Evolutionary conservation across 2,797 vertebrate species (phyloP).

Genomic region (Taeniopygia guttata): DNA sequence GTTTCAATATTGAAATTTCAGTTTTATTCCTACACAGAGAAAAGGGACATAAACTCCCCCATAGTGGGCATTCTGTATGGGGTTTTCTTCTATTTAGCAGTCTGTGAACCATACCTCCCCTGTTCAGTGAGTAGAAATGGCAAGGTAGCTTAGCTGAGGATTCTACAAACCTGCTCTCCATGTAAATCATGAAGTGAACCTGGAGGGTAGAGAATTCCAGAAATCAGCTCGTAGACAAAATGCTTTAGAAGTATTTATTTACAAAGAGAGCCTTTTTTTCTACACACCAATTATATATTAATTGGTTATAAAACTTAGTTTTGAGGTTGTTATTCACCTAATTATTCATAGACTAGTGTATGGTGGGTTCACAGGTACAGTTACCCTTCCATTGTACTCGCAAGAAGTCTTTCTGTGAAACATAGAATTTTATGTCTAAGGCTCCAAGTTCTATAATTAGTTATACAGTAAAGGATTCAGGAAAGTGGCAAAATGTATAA

Average conservation of each 20-base stretch:
- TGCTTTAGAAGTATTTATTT: slow-evolving; percentile 26
- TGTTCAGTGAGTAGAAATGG: not conserved
- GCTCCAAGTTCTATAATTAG: not conserved
- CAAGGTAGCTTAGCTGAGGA: not conserved
- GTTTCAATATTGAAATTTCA: slow-evolving; percentile 7
- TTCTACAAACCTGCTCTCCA: not conserved
- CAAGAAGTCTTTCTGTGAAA: not conserved
- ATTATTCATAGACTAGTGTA: not conserved
- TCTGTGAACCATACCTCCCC: not conserved
- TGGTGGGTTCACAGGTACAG: not conserved
- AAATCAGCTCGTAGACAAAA: not conserved
- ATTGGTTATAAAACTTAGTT: slow-evolving; percentile 32
- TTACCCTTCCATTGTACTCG: not conserved
- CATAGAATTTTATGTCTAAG: not conserved
- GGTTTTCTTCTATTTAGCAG: slow-evolving; percentile 16
- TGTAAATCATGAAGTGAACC: not conserved
- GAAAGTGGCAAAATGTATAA: not conserved
- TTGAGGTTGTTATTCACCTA: not conserved
- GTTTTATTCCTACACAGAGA: not conserved
- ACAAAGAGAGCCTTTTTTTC: not conserved
- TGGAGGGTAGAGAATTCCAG: slow-evolving; percentile 1
- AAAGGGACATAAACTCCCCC: not conserved
- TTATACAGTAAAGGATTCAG: not conserved
- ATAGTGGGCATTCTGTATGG: not conserved
- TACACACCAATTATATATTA: slow-evolving; percentile 36